These are phyloP conservation scores for Aleadryas rufinucha DNA, from an alignment of 2,113 vertebrate genomes.

Conservation along the genomic window DNA sequence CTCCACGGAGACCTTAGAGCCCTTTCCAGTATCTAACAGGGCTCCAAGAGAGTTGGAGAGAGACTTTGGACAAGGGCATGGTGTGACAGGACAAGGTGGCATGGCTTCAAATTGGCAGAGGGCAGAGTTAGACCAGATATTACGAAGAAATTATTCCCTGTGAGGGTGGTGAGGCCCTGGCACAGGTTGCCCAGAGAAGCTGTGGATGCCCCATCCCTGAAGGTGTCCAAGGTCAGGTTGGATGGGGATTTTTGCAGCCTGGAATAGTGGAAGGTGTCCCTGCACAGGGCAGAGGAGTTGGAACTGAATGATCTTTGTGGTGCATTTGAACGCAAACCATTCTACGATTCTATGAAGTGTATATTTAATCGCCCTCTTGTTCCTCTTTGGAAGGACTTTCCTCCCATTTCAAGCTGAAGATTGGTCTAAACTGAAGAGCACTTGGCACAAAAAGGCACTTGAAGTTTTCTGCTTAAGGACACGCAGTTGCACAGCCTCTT, in stretches of 20 bases:
- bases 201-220: not conserved
- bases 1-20: not conserved
- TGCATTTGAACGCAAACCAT: not conserved
- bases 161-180: not conserved
- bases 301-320: not conserved
- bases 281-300: not conserved
- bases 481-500: not conserved
- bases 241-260: not conserved
- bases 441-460: not conserved
- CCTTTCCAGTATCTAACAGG: not conserved
- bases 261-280: not conserved
- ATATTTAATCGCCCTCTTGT: not conserved
- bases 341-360: not conserved
- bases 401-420: not conserved
- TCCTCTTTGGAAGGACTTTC: not conserved
- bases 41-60: not conserved
- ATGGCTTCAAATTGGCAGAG: not conserved
- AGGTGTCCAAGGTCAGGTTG: not conserved
- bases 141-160: not conserved
- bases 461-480: not conserved
- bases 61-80: not conserved
- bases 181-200: not conserved
- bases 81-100: not conserved
- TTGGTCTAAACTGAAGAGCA: not conserved
- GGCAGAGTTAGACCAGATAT: not conserved